phyloP scores from a whole-genome alignment of 2,113 vertebrate species.

The Entosphenus tridentatus region DNA sequence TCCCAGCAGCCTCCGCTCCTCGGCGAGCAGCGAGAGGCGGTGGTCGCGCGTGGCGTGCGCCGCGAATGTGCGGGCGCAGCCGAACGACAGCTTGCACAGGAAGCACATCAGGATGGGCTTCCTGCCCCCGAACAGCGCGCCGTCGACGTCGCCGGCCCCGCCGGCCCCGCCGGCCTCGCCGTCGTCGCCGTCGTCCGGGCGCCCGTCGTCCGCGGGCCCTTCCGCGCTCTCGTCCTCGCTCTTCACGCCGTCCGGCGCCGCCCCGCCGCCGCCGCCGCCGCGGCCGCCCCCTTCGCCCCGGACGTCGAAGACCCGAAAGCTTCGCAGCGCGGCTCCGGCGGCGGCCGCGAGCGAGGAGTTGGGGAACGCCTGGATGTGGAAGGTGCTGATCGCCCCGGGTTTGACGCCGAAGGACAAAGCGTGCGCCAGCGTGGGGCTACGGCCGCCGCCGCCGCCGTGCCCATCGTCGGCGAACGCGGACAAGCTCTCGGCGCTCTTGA shows the following conservation, averaged over 20 bases:
- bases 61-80: constrained; percentile 14
- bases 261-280: constrained; percentile 6
- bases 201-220: constrained; percentile 11
- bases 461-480: constrained; percentile 9
- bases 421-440: constrained; percentile 15
- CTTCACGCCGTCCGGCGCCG: constrained; percentile 9
- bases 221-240: constrained; percentile 9
- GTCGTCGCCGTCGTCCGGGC: constrained; percentile 7
- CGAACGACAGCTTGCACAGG: constrained; percentile 20
- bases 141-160: constrained; percentile 2
- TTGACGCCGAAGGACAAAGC: constrained; percentile 11
- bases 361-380: constrained; percentile 22
- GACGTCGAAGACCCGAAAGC: constrained; percentile 16
- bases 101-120: constrained; percentile 21
- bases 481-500: constrained; percentile 12
- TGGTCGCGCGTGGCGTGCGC: constrained; percentile 17
- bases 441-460: constrained; percentile 11
- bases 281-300: neutral
- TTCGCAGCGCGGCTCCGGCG: constrained; percentile 20
- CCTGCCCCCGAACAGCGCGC: constrained; percentile 1
- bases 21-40: constrained; percentile 14
- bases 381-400: constrained; percentile 16
- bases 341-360: constrained; percentile 27
- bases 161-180: constrained; percentile 9
- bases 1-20: constrained; percentile 14